Evolutionary conservation across 2,888 invertebrate species (phyloP).

Genomic region (Monopis laevigella): DNA sequence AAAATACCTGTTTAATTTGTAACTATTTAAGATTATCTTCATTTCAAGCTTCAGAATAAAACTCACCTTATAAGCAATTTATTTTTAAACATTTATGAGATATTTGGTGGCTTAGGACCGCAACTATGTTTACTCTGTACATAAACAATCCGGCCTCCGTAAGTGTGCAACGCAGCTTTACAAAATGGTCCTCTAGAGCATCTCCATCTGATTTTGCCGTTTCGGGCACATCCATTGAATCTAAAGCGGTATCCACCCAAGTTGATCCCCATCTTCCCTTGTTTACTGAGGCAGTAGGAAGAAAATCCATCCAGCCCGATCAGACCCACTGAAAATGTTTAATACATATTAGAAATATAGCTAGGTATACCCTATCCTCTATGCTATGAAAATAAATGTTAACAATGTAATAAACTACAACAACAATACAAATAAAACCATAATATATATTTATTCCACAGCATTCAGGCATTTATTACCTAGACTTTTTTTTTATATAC

Average conservation of each 20-base stretch:
- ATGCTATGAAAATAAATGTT: too few species aligned
- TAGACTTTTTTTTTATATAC: too few species aligned
- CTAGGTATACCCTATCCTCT: too few species aligned
- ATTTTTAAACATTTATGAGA: not conserved
- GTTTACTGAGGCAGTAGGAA: slow-evolving; percentile 59
- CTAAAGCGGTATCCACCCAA: slow-evolving; percentile 56
- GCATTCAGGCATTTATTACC: too few species aligned
- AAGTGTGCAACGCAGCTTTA: slow-evolving; percentile 56
- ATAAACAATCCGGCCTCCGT: slow-evolving; percentile 52
- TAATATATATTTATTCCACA: too few species aligned
- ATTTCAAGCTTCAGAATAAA: too few species aligned
- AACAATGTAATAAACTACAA: too few species aligned
- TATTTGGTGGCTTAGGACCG: slow-evolving; percentile 44
- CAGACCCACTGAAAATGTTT: slow-evolving; percentile 44
- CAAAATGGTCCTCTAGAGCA: slow-evolving; percentile 60
- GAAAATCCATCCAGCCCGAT: slow-evolving; percentile 52
- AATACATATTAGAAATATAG: too few species aligned
- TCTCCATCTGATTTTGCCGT: slow-evolving; percentile 57
- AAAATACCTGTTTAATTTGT: too few species aligned
- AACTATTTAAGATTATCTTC: too few species aligned
- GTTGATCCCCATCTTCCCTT: slow-evolving; percentile 61
- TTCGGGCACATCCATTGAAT: slow-evolving; percentile 56
- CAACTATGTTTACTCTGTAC: slow-evolving; percentile 57
- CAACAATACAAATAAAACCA: too few species aligned
- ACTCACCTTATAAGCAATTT: too few species aligned